Percentiles rank a stretch among this genome's conserved stretches.
phyloP scores from a whole-genome alignment of 2,113 vertebrate genomes.

The Nothocercus nigrocapillus region DNA sequence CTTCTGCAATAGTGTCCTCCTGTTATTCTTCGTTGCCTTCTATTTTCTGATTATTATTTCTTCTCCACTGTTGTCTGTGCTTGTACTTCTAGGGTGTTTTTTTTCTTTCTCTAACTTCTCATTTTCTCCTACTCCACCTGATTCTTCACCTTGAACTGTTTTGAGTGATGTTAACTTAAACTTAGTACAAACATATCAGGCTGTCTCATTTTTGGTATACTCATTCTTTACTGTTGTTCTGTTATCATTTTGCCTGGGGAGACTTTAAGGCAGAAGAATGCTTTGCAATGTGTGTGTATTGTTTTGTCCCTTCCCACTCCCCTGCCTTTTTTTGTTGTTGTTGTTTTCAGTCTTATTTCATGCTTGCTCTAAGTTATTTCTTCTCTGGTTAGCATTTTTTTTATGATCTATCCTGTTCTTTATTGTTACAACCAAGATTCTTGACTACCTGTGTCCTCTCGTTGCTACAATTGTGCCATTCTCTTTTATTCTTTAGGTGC shows the following conservation, averaged over 20 bases:
- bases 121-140: neutral
- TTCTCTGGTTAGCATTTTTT: neutral
- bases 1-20: neutral
- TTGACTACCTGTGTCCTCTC: neutral
- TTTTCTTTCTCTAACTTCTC: fast-evolving
- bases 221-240: neutral
- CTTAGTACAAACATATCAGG: neutral
- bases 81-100: neutral
- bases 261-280: neutral
- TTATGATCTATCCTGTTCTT: neutral
- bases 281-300: neutral
- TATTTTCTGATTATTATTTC: neutral
- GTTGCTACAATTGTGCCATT: fast-evolving
- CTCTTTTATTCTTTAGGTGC: neutral
- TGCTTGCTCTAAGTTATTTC: neutral
- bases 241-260: neutral
- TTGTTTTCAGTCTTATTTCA: neutral
- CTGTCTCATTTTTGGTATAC: neutral
- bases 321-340: neutral
- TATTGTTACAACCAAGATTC: neutral
- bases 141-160: neutral
- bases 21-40: neutral
- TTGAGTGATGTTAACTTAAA: neutral
- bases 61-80: neutral
- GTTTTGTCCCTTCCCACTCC: too few relatives aligned